Evolutionary conservation across 2,797 vertebrate species (phyloP).

Genomic region (Sebastes aleutianus): DNA sequence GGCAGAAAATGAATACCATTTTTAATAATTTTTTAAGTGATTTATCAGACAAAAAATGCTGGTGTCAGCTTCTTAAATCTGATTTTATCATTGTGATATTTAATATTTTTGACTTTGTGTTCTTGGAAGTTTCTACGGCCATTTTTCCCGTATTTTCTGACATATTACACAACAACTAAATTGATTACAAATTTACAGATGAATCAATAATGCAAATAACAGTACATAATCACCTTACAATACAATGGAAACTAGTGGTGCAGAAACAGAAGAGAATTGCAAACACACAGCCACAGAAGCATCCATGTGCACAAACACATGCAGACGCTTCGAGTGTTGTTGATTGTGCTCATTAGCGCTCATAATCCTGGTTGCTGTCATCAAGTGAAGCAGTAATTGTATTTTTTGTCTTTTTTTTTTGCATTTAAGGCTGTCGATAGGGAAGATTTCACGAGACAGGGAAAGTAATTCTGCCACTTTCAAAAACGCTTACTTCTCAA

Average conservation of each 20-base stretch:
- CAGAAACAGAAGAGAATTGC: neutral
- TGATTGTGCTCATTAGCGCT: slow-evolving; percentile 74
- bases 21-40: neutral
- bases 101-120: neutral
- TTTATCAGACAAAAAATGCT: neutral
- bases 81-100: neutral
- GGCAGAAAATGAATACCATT: neutral
- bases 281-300: neutral
- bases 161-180: no score
- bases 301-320: slow-evolving; percentile 1
- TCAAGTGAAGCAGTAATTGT: slow-evolving; percentile 64
- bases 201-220: neutral
- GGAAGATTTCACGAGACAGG: slow-evolving; percentile 40
- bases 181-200: neutral
- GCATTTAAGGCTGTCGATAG: slow-evolving; percentile 49
- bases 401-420: slow-evolving; percentile 26
- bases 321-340: slow-evolving; percentile 35
- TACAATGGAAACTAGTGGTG: neutral
- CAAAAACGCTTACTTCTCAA: slow-evolving; percentile 38
- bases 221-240: neutral
- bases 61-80: neutral
- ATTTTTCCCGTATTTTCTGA: neutral
- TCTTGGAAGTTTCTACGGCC: no score
- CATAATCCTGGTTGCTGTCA: slow-evolving; percentile 67
- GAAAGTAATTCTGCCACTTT: slow-evolving; percentile 54